These are phyloP conservation scores for Xiphophorus birchmanni DNA, from an alignment of 2,797 vertebrate species.

Conservation along the genomic window DNA sequence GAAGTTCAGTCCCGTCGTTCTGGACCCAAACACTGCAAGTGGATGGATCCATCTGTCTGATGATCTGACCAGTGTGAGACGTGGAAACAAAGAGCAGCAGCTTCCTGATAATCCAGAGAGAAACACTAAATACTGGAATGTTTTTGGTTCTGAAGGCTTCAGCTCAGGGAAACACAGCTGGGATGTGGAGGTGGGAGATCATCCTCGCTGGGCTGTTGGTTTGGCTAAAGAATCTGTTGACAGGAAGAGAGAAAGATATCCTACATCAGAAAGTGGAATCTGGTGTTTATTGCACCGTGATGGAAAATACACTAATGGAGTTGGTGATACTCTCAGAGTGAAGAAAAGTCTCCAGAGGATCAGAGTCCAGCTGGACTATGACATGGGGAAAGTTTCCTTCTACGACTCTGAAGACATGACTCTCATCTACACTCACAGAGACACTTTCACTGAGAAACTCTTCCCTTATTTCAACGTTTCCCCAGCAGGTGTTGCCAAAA, in stretches of 20 bases:
- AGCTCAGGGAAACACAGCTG: slow-evolving; percentile 52
- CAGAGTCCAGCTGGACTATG: slow-evolving; percentile 21
- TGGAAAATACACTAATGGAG: background rate
- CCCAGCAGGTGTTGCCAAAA: background rate
- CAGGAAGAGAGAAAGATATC: background rate
- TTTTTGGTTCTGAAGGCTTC: slow-evolving; percentile 26
- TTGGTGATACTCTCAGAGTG: background rate
- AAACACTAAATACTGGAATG: accelerated
- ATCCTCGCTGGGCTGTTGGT: background rate
- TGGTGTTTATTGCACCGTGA: accelerated
- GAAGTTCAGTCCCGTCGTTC: too few species aligned
- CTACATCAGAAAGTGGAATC: background rate
- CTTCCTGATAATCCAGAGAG: slow-evolving; percentile 30
- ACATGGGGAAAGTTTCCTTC: slow-evolving; percentile 25
- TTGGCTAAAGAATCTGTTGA: slow-evolving; percentile 2
- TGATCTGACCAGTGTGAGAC: slow-evolving; percentile 5
- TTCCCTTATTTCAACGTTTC: slow-evolving; percentile 5
- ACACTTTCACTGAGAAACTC: slow-evolving; percentile 10
- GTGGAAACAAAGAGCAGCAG: background rate
- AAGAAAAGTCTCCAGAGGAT: background rate
- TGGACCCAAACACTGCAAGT: too few species aligned
- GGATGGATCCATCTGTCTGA: too few species aligned
- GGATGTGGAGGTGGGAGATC: slow-evolving; percentile 49
- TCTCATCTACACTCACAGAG: slow-evolving; percentile 18
- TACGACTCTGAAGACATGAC: slow-evolving; percentile 9